phyloP scores from a whole-genome alignment of 2,797 vertebrate species.

The Sebastes matsubarae region DNA sequence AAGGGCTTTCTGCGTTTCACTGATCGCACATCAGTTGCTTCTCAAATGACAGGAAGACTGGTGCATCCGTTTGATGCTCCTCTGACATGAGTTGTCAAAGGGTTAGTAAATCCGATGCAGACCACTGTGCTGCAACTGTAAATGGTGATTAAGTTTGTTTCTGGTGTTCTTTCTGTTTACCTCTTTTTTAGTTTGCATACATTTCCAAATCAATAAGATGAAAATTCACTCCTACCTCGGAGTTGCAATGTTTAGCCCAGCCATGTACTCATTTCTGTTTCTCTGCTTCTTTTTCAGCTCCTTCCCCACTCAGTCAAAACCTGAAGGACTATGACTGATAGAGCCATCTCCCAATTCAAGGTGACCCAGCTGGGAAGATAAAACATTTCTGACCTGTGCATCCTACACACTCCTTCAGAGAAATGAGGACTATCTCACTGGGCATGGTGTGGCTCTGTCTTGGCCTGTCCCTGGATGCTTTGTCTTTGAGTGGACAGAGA shows the following conservation, averaged over 20 bases:
- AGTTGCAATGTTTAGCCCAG: background rate
- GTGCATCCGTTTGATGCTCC: background rate
- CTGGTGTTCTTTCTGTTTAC: background rate
- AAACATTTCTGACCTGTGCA: conserved; percentile 30
- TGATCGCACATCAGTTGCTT: no score
- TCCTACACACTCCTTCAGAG: background rate
- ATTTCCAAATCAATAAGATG: background rate
- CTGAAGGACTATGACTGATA: conserved; percentile 67
- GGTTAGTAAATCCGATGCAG: background rate
- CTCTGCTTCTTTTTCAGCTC: conserved; percentile 44
- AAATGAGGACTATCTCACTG: conserved; percentile 72
- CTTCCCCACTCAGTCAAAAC: conserved; percentile 1
- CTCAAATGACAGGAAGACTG: no score
- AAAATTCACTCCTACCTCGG: background rate
- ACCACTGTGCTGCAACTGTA: background rate
- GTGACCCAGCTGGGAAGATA: conserved; percentile 67
- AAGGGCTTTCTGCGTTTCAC: no score
- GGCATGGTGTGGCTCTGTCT: conserved; percentile 61
- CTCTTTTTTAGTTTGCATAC: background rate
- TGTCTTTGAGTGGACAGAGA: conserved; percentile 78
- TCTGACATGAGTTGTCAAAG: background rate
- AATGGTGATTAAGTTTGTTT: background rate
- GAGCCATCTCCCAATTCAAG: conserved; percentile 22
- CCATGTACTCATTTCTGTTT: background rate
- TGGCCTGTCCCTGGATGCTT: conserved; percentile 47